These are phyloP conservation scores for Branchipolynoe longqiensis DNA, from an alignment of 2,888 invertebrate genomes.

Conservation along the genomic window DNA sequence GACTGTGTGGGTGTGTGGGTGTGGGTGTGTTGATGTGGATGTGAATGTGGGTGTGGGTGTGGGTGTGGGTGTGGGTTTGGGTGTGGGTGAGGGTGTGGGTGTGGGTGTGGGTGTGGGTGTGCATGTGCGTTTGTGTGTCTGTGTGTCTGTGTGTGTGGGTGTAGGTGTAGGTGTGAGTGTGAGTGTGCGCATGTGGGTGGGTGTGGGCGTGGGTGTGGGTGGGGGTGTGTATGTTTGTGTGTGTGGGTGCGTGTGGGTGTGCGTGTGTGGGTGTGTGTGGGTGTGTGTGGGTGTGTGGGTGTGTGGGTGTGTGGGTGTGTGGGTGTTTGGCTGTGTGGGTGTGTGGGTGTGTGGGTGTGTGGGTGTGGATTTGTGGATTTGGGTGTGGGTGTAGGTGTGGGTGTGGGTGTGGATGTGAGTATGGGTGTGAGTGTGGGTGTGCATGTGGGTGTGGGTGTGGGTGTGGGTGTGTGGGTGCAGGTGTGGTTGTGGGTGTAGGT, in stretches of 20 bases:
- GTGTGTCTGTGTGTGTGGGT: not conserved
- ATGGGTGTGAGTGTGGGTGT: no score
- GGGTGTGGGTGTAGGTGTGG: not conserved
- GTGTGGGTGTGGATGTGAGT: no score
- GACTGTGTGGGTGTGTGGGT: not conserved
- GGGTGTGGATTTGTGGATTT: not conserved
- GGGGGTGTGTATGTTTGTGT: not conserved
- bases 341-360: not conserved
- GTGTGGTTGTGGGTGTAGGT: not conserved
- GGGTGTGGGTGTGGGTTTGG: no score
- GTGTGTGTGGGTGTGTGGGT: no score
- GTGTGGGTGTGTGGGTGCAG: not conserved
- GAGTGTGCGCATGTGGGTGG: no score
- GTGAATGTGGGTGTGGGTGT: not conserved
- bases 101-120: no score
- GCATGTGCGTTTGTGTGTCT: not conserved
- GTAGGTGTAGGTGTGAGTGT: not conserved
- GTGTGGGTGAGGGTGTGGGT: no score
- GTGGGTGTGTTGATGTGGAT: not conserved
- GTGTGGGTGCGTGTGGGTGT: not conserved
- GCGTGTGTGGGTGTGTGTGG: not conserved
- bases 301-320: no score
- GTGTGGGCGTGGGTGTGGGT: no score
- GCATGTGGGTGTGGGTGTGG: no score
- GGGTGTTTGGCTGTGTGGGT: no score